Evolutionary conservation across 2,113 vertebrate species (phyloP).

Genomic region (Gallinago undulata): DNA sequence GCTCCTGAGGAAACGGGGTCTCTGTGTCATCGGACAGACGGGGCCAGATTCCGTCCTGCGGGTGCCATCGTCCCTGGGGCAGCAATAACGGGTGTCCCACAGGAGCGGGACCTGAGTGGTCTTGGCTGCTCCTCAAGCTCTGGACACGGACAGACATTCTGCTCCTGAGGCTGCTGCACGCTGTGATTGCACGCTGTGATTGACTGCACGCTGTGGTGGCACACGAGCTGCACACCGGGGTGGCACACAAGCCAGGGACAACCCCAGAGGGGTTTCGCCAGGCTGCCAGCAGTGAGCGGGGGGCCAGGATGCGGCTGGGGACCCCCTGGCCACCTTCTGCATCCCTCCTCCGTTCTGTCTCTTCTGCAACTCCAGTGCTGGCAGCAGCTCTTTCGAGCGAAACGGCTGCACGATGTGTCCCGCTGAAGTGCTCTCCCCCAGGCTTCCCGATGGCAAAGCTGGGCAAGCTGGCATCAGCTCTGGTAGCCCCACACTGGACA

Average conservation of each 20-base stretch:
- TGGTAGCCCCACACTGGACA: not conserved
- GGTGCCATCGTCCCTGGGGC: accelerated
- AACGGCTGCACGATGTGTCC: accelerated
- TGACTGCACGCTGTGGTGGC: not conserved
- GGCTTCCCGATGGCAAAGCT: not conserved
- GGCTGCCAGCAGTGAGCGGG: not conserved
- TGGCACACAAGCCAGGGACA: not conserved
- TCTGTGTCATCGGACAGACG: accelerated
- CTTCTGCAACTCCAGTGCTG: not conserved
- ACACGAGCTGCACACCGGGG: too few relatives aligned
- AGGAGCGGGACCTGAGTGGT: not conserved
- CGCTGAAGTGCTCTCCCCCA: not conserved
- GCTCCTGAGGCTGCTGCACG: not conserved
- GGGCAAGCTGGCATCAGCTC: not conserved
- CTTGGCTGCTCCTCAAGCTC: accelerated
- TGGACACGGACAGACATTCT: accelerated
- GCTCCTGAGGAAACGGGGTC: accelerated
- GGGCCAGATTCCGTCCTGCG: not conserved
- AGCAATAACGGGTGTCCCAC: accelerated
- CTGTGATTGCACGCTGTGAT: not conserved
- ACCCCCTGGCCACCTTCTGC: not conserved
- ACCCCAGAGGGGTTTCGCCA: accelerated
- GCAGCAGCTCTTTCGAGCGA: not conserved
- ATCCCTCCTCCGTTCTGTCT: not conserved
- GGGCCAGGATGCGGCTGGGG: not conserved